Conservation (phyloP, 2,888 invertebrate species). For the Dyspetes luteomarginatus region DNA sequence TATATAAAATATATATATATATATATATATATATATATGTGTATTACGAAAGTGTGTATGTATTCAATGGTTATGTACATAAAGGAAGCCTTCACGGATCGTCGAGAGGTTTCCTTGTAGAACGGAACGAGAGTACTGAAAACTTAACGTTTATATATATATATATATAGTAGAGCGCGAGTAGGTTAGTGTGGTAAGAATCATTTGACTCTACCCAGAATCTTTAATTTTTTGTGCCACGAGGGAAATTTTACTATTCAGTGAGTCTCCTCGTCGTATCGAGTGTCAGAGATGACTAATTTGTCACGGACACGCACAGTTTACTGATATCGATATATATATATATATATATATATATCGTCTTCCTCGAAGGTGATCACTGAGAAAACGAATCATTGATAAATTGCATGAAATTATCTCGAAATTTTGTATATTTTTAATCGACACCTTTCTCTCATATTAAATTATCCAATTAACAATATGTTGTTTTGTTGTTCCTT, state of each 20-base stretch:
- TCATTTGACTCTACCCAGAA: constrained; percentile 55
- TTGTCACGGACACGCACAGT: neutral
- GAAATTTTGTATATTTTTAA: no score
- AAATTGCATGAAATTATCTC: neutral
- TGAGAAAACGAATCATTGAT: constrained; percentile 3
- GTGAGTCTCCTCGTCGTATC: neutral
- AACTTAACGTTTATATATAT: no score
- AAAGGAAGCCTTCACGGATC: constrained; percentile 61
- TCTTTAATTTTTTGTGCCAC: constrained; percentile 5
- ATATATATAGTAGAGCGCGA: constrained; percentile 10
- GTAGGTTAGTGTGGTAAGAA: constrained; percentile 44
- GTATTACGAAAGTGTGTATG: neutral
- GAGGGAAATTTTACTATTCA: constrained; percentile 7
- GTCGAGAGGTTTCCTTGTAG: constrained; percentile 65
- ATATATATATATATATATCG: no score
- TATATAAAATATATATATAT: neutral
- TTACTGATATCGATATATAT: constrained; percentile 24
- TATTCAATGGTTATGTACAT: neutral
- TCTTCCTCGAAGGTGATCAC: constrained; percentile 21
- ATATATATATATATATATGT: constrained; percentile 3
- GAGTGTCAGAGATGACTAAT: constrained; percentile 26
- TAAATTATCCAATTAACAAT: neutral
- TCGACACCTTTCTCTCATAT: no score
- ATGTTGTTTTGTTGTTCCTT: no score
- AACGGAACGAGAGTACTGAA: constrained; percentile 61